These are phyloP conservation scores for Trichomalopsis sarcophagae DNA, from an alignment of 1,140 invertebrate genomes.

Conservation along the genomic window DNA sequence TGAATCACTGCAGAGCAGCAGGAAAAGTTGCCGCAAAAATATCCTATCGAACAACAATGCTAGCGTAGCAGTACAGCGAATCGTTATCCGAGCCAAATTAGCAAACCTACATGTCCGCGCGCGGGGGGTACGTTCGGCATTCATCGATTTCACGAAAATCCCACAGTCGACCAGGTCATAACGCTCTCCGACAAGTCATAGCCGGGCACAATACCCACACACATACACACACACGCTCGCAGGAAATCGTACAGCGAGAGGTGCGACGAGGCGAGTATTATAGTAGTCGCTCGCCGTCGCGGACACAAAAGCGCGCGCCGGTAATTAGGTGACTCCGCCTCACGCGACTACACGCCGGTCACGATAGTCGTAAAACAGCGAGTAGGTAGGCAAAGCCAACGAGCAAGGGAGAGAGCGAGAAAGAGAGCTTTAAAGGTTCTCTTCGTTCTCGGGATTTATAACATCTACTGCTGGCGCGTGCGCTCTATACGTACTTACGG, in stretches of 20 bases:
- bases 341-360: not conserved
- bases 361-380: slow-evolving; percentile 1
- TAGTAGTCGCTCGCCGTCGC: not conserved
- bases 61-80: not conserved
- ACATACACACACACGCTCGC: not conserved
- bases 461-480: not conserved
- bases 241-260: not conserved
- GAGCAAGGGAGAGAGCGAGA: not conserved
- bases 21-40: not conserved
- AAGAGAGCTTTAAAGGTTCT: slow-evolving; percentile 9
- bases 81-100: not conserved
- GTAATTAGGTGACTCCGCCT: slow-evolving; percentile 24
- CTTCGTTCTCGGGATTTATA: not conserved
- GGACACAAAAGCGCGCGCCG: not conserved
- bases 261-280: not conserved
- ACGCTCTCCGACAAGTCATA: not conserved
- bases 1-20: not conserved
- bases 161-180: not conserved
- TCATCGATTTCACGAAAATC: not conserved
- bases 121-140: not conserved
- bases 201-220: not conserved
- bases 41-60: not conserved
- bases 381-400: not conserved
- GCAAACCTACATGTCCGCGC: not conserved
- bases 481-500: not conserved